These are phyloP conservation scores for Vultur gryphus DNA, from an alignment of 2,797 vertebrate genomes.

Conservation along the genomic window DNA sequence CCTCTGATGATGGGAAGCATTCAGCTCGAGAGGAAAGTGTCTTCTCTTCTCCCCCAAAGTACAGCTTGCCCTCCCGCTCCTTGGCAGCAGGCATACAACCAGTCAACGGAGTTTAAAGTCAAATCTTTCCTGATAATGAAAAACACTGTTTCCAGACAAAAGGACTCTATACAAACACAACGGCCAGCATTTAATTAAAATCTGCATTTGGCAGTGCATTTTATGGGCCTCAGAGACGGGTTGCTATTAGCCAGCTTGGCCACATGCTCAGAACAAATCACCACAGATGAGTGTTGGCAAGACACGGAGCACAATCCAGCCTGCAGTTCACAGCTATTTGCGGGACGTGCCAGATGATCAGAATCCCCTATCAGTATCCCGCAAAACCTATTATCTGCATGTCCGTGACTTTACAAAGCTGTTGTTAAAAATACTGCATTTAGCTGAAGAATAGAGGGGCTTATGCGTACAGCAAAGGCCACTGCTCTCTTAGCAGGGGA, in stretches of 20 bases:
- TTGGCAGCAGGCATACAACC: neutral
- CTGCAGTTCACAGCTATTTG: neutral
- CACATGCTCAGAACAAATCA: neutral
- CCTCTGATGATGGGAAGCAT: neutral
- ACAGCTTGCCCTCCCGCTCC: neutral
- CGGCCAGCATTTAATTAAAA: slow-evolving; percentile 7
- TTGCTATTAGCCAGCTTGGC: neutral
- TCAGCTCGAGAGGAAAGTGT: neutral
- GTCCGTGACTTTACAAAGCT: neutral
- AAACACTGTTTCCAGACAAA: neutral
- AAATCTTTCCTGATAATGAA: neutral
- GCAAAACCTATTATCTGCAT: neutral
- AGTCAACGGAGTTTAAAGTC: neutral
- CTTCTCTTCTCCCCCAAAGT: neutral
- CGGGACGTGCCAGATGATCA: neutral
- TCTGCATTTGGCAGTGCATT: neutral
- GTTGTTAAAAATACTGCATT: neutral
- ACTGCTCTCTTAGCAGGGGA: neutral
- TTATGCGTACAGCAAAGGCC: rapidly evolving
- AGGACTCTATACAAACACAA: neutral
- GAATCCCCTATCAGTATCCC: neutral
- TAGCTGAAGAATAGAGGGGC: neutral
- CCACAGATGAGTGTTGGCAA: neutral
- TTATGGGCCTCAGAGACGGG: neutral
- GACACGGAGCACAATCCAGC: neutral